Conservation (phyloP, 2,113 vertebrate species). For the Grammomys surdaster region DNA sequence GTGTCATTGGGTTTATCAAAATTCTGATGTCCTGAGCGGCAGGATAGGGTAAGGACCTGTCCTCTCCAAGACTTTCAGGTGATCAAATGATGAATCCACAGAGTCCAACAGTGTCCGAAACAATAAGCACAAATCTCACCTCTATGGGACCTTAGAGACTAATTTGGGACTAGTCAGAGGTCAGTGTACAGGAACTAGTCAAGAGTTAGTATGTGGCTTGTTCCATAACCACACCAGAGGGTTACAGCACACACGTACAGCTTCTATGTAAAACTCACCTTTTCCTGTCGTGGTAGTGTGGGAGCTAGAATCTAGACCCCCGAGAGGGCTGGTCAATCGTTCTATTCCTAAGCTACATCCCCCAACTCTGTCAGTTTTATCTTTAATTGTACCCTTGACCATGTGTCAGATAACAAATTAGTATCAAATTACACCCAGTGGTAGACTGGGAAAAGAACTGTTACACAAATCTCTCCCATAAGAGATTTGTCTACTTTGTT, state of each 20-base stretch:
- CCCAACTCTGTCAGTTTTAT: neutral
- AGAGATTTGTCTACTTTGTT: neutral
- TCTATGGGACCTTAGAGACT: slow-evolving; percentile 30
- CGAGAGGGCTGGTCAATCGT: fast-evolving
- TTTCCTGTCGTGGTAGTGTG: neutral
- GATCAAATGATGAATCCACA: neutral
- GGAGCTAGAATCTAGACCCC: neutral
- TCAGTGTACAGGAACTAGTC: neutral
- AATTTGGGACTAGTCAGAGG: neutral
- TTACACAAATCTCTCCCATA: neutral
- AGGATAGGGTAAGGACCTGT: neutral
- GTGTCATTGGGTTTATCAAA: neutral
- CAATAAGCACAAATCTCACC: neutral
- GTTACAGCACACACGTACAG: neutral
- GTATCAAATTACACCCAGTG: neutral
- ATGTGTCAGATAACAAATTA: slow-evolving; percentile 2
- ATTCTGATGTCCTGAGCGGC: neutral
- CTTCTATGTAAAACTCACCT: neutral
- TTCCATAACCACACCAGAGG: slow-evolving; percentile 6
- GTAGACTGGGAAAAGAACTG: neutral
- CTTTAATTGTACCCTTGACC: neutral
- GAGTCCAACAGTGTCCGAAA: neutral
- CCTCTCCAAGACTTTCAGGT: neutral
- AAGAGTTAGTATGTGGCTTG: neutral
- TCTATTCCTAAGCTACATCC: neutral